A percentile compares a stretch with the other conserved stretches of the same genome.
These are phyloP conservation scores for Gadus macrocephalus DNA, from an alignment of 2,113 vertebrate genomes.

Conservation along the genomic window DNA sequence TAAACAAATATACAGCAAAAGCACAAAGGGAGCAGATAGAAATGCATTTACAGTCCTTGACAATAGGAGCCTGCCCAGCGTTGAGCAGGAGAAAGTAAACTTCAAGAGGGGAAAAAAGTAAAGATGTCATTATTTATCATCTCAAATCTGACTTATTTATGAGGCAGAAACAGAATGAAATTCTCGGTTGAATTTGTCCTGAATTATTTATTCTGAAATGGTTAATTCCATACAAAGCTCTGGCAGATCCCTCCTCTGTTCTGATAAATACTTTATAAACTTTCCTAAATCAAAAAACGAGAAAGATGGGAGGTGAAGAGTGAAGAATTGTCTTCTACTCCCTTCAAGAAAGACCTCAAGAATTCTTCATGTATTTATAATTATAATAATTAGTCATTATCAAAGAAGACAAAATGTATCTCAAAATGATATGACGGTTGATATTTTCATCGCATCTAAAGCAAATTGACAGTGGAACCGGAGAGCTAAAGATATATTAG, in stretches of 20 bases:
- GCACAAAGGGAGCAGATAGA: neutral
- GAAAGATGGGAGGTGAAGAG: constrained; percentile 33
- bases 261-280: constrained; percentile 73
- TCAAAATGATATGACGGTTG: no score
- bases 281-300: constrained; percentile 61
- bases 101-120: constrained; percentile 56
- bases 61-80: constrained; percentile 26
- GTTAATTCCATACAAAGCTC: constrained; percentile 75
- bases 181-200: constrained; percentile 71
- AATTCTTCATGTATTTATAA: no score
- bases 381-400: no score
- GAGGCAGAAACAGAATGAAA: constrained; percentile 73
- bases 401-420: no score
- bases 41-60: constrained; percentile 9
- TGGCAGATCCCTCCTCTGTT: constrained; percentile 72
- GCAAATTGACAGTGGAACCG: no score
- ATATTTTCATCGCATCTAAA: no score
- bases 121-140: constrained; percentile 78
- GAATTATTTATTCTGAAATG: constrained; percentile 76
- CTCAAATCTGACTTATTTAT: constrained; percentile 73
- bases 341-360: neutral
- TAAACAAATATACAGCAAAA: no score
- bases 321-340: constrained; percentile 23
- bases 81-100: constrained; percentile 46
- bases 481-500: no score